Evolutionary conservation across 2,113 vertebrate species (phyloP).

Genomic region (Hystrix brachyura): DNA sequence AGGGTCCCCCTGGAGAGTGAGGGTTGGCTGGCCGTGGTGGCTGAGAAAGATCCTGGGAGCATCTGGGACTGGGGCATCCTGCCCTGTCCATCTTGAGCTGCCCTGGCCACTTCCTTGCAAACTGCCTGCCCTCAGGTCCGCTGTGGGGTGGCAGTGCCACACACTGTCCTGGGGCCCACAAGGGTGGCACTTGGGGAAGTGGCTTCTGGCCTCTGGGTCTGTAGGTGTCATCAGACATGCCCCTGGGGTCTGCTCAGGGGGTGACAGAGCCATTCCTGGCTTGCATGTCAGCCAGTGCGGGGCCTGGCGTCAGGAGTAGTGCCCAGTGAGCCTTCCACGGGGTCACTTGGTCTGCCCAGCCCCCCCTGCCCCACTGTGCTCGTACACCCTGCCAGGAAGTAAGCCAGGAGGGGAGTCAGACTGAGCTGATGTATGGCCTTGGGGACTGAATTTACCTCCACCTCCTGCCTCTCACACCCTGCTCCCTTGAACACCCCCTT

Average conservation of each 20-base stretch:
- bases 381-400: background rate
- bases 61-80: accelerated
- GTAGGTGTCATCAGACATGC: accelerated
- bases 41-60: background rate
- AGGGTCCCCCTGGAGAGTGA: background rate
- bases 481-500: accelerated
- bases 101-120: accelerated
- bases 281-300: accelerated
- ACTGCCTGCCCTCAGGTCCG: too few relatives aligned
- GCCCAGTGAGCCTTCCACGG: background rate
- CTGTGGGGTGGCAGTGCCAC: too few relatives aligned
- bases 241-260: background rate
- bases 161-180: background rate
- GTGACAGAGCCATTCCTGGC: accelerated
- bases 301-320: too few relatives aligned
- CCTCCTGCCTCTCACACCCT: accelerated
- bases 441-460: background rate
- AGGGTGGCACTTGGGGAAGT: background rate
- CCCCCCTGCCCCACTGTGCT: background rate
- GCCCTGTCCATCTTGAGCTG: background rate
- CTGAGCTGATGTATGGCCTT: accelerated
- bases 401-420: accelerated
- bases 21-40: background rate
- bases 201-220: accelerated
- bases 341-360: background rate